phyloP scores from a whole-genome alignment of 2,113 vertebrate species.

The Oplegnathus fasciatus region DNA sequence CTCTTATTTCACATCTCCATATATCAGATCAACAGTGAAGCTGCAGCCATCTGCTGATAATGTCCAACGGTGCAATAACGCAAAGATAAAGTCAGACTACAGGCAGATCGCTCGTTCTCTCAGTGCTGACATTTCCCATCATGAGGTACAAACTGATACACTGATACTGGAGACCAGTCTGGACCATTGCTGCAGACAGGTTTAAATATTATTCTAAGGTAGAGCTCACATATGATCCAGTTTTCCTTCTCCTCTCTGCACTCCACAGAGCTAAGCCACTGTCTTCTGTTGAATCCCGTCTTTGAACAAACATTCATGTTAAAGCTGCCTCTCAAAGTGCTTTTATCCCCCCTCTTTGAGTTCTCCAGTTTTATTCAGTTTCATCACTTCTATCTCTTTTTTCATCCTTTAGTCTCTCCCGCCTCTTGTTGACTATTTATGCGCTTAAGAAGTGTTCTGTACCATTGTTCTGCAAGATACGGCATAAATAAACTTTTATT shows the following conservation, averaged over 20 bases:
- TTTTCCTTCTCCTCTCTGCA: not conserved
- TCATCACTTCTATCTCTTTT: constrained; percentile 8
- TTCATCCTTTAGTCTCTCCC: not conserved
- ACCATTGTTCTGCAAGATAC: not conserved
- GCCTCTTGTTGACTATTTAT: not conserved
- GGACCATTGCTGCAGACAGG: not conserved
- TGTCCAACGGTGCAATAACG: not conserved
- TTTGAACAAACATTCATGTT: constrained; percentile 39
- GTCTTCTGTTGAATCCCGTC: constrained; percentile 18
- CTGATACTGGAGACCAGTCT: not conserved
- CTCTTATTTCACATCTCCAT: not conserved
- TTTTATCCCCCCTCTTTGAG: not conserved
- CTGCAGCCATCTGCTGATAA: constrained; percentile 46
- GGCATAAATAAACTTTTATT: not conserved
- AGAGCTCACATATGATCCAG: not conserved
- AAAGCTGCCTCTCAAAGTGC: not conserved
- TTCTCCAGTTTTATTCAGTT: not conserved
- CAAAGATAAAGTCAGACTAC: not conserved
- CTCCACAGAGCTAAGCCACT: constrained; percentile 14
- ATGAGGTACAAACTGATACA: not conserved
- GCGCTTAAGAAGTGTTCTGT: not conserved
- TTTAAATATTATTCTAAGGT: not conserved
- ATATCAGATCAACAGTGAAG: not conserved
- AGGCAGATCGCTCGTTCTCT: not conserved
- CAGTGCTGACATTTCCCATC: not conserved